These are phyloP conservation scores for Enteromius treurensis DNA, from an alignment of 2,797 vertebrate species.

Conservation along the genomic window DNA sequence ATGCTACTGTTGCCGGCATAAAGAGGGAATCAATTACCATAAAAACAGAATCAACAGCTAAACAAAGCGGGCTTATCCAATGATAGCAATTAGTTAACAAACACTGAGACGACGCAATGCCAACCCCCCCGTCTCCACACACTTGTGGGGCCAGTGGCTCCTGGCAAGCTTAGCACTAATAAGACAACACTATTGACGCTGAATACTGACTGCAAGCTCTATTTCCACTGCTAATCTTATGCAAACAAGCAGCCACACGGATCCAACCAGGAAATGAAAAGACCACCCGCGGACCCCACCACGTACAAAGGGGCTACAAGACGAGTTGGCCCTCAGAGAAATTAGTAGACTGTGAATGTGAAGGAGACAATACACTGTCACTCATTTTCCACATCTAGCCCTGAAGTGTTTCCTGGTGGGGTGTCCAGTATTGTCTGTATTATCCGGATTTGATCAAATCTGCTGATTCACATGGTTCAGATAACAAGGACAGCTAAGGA, in stretches of 20 bases:
- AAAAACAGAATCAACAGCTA: conserved; percentile 24
- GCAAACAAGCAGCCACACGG: conserved; percentile 70
- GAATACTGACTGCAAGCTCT: conserved; percentile 41
- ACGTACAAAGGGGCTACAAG: conserved; percentile 57
- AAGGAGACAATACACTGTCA: conserved; percentile 30
- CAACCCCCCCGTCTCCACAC: background rate
- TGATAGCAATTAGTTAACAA: conserved; percentile 33
- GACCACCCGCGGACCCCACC: conserved; percentile 68
- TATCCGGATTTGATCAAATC: background rate
- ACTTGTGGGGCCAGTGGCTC: conserved; percentile 44
- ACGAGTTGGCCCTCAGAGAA: conserved; percentile 47
- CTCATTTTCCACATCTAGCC: conserved; percentile 11
- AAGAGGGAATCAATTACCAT: background rate
- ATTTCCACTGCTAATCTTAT: conserved; percentile 63
- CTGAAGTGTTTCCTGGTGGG: conserved; percentile 7
- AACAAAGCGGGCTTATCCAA: conserved; percentile 25
- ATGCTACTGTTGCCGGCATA: background rate
- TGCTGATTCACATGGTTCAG: background rate
- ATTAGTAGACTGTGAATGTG: conserved; percentile 46
- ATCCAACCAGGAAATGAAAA: conserved; percentile 66
- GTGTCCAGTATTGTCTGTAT: background rate
- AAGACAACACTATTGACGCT: conserved; percentile 53
- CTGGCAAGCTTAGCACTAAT: conserved; percentile 60
- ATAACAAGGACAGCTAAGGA: background rate
- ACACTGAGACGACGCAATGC: background rate